phyloP scores from a whole-genome alignment of 92 coral and sea anemone genomes.

The Hydrozoanthus gracilis region DNA sequence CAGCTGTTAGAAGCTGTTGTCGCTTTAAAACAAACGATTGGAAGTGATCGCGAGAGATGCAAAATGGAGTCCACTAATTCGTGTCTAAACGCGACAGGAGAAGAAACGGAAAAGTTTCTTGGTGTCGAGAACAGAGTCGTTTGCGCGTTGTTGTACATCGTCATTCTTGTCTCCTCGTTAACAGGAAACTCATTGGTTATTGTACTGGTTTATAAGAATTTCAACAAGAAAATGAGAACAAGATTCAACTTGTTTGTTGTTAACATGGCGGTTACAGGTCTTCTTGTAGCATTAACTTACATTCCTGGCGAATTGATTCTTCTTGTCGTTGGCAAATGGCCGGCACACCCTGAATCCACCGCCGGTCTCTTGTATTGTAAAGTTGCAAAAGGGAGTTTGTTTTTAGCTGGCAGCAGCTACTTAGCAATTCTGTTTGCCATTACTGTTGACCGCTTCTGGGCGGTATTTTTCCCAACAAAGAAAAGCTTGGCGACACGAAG shows the following conservation, averaged over 20 bases:
- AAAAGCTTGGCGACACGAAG: not conserved
- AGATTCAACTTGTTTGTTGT: not conserved
- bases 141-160: too few species aligned
- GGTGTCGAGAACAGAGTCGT: too few species aligned
- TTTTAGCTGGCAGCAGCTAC: not conserved
- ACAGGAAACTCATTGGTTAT: not conserved
- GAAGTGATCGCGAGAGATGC: too few species aligned
- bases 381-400: not conserved
- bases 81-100: too few species aligned
- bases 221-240: not conserved
- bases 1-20: too few species aligned
- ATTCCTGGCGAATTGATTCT: not conserved
- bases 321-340: not conserved
- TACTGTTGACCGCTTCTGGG: not conserved
- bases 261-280: not conserved
- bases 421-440: not conserved
- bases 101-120: too few species aligned
- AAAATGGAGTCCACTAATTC: too few species aligned
- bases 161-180: too few species aligned
- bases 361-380: not conserved
- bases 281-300: not conserved
- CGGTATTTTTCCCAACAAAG: not conserved
- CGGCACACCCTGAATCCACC: not conserved
- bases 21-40: too few species aligned
- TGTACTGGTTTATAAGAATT: not conserved